Evolutionary conservation across 2,888 invertebrate species (phyloP).

Genomic region (Aelia acuminata): DNA sequence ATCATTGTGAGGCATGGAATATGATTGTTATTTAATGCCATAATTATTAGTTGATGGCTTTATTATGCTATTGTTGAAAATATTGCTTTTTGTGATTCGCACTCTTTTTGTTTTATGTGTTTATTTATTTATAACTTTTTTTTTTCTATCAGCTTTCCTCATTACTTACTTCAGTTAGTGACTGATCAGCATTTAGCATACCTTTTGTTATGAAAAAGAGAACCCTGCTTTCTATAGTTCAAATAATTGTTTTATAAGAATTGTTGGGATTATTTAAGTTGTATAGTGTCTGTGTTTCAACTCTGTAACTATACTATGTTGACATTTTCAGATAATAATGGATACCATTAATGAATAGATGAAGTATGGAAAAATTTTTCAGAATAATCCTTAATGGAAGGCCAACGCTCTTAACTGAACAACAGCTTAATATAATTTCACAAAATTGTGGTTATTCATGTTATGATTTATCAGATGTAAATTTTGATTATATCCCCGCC

Average conservation of each 20-base stretch:
- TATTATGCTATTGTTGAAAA: not conserved
- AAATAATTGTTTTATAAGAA: not conserved
- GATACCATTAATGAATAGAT: constrained; percentile 18
- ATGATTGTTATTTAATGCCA: not conserved
- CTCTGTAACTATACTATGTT: not conserved
- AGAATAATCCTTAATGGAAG: constrained; percentile 24
- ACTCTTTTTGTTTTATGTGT: not conserved
- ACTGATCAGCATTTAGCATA: not conserved
- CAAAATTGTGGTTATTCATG: constrained; percentile 21
- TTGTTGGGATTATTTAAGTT: not conserved
- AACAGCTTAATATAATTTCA: not conserved
- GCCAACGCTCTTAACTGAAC: constrained; percentile 12
- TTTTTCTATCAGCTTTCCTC: not conserved
- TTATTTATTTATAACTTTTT: not conserved
- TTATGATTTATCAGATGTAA: constrained; percentile 24
- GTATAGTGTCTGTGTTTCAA: not conserved
- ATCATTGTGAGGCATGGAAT: not conserved
- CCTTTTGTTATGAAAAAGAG: not conserved
- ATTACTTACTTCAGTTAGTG: not conserved
- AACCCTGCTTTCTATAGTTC: not conserved
- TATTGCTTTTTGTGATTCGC: not conserved
- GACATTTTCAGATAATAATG: constrained; percentile 47
- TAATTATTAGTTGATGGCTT: not conserved
- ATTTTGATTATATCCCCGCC: not conserved
- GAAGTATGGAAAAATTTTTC: constrained; percentile 37